Evolutionary conservation across 2,113 vertebrate genomes (phyloP), one percentile per base, ranked within the genome.

Genomic region (Nothoprocta pentlandii): DNA sequence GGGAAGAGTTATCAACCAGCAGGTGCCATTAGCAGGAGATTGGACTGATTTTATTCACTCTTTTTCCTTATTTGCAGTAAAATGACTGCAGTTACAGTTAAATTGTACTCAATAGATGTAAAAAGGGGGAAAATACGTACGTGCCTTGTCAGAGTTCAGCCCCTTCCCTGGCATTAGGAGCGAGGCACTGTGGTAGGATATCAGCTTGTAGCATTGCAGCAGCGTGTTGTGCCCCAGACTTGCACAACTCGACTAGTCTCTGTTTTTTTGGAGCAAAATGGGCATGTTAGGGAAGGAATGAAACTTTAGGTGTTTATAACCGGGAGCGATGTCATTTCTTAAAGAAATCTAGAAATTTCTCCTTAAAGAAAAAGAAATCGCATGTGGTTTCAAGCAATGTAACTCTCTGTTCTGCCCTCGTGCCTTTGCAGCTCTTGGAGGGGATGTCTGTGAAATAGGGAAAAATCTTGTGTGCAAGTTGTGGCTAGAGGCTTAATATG

Each of bases 1-100:
- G 47, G 49, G 92, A 85, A 54, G 95, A 92, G 9, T 75, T 87
- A 84, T 77, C 68, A 69, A 58, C 85, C 78, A 93, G 95, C 85
- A 30, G 75, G 91, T 81, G 59, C 90, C 85, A 70, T 94, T 96
- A 85, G 56, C 59, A 41, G 92, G 89, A 97, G 92, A 95, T 86
- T 56, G 95, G 84, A 47, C 91, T 93, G 95, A 85, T 96, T 91
- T 94, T 95, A 95, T 96, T 95, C 95, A 94, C 68, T 69, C 9
- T 88, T 97, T 96, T 96, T 84, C 81, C 94, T 94, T 94, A 88
- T 97, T 97, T 95, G 89, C 96, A 86, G 87, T 94, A 62, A 97
- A 97, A 96, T 96, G 95, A 96, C 92, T 92, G 88, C 79, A 95
- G 89, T 97, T 97, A 96, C 62, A 77, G 73, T 94, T 95, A 81